These are phyloP conservation scores for Lepilemur ruficaudatus DNA, from an alignment of 2,797 vertebrate species.

Conservation along the genomic window DNA sequence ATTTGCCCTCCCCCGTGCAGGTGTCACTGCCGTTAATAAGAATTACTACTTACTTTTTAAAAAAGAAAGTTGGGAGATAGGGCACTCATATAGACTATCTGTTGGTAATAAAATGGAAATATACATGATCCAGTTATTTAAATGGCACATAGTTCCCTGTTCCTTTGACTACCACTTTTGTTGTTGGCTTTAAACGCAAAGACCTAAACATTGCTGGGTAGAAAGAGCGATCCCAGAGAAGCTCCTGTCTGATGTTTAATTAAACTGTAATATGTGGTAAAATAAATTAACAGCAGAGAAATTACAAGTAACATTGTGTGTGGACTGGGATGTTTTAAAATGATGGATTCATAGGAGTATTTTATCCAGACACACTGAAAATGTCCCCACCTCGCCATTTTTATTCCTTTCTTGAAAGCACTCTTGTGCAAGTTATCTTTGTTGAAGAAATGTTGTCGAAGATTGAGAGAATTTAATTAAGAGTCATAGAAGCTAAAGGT, in stretches of 20 bases:
- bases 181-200: slow-evolving; percentile 72
- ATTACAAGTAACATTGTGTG: slow-evolving; percentile 25
- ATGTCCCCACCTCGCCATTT: slow-evolving; percentile 60
- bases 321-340: slow-evolving; percentile 64
- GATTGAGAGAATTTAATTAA: slow-evolving; percentile 62
- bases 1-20: slow-evolving; percentile 83
- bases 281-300: slow-evolving; percentile 72
- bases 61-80: slow-evolving; percentile 77
- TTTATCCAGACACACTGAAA: slow-evolving; percentile 58
- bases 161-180: slow-evolving; percentile 66
- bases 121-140: slow-evolving; percentile 65
- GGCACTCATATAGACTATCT: slow-evolving; percentile 75
- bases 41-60: slow-evolving; percentile 84
- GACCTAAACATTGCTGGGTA: slow-evolving; percentile 60
- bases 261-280: slow-evolving; percentile 74
- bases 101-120: slow-evolving; percentile 79
- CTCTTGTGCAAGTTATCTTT: slow-evolving; percentile 40
- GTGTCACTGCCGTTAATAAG: slow-evolving; percentile 82
- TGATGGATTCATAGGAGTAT: slow-evolving; percentile 13
- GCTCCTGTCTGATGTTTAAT: slow-evolving; percentile 78
- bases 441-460: slow-evolving; percentile 25
- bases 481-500: slow-evolving; percentile 22
- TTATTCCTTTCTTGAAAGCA: slow-evolving; percentile 57
- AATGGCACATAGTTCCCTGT: background rate
- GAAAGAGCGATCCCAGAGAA: slow-evolving; percentile 62